These are phyloP conservation scores for Ageneiosus marmoratus DNA, from an alignment of 2,113 vertebrate genomes.

Conservation along the genomic window DNA sequence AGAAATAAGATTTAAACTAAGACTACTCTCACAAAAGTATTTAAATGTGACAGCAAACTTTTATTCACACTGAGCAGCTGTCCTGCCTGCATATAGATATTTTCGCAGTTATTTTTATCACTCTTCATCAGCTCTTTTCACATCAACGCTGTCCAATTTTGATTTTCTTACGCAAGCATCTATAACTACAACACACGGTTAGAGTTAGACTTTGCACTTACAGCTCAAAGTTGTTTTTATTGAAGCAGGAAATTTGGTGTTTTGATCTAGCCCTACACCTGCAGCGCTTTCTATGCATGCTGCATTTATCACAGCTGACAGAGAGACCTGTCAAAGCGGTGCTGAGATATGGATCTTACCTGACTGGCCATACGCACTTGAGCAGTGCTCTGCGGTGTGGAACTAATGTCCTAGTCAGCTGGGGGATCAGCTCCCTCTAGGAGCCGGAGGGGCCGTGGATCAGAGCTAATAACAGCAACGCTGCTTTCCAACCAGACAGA, in stretches of 20 bases:
- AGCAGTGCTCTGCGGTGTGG: slow-evolving; percentile 73
- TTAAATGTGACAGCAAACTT: slow-evolving; percentile 1
- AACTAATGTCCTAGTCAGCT: slow-evolving; percentile 33
- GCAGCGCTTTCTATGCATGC: slow-evolving; percentile 14
- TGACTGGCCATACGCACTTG: slow-evolving; percentile 37
- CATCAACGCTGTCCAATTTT: not conserved
- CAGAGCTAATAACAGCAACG: slow-evolving; percentile 43
- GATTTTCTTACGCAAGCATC: not conserved
- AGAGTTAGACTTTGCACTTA: not conserved
- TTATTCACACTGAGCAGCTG: slow-evolving; percentile 1
- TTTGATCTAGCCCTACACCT: slow-evolving; percentile 35
- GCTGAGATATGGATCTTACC: slow-evolving; percentile 51
- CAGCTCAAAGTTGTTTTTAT: slow-evolving; percentile 29
- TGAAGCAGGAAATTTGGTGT: slow-evolving; percentile 33
- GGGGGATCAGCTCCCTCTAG: slow-evolving; percentile 24
- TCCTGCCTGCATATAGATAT: not conserved
- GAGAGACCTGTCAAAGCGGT: slow-evolving; percentile 23
- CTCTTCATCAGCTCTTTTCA: not conserved
- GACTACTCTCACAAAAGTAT: not conserved
- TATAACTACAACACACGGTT: not conserved
- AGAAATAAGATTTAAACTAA: slow-evolving; percentile 1
- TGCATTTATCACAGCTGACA: slow-evolving; percentile 42
- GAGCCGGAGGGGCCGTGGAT: slow-evolving; percentile 30
- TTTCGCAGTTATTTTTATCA: not conserved
- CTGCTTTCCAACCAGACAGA: slow-evolving; percentile 18